phyloP scores from a whole-genome alignment of 1,140 invertebrate species.

The Bathynomus jamesi region DNA sequence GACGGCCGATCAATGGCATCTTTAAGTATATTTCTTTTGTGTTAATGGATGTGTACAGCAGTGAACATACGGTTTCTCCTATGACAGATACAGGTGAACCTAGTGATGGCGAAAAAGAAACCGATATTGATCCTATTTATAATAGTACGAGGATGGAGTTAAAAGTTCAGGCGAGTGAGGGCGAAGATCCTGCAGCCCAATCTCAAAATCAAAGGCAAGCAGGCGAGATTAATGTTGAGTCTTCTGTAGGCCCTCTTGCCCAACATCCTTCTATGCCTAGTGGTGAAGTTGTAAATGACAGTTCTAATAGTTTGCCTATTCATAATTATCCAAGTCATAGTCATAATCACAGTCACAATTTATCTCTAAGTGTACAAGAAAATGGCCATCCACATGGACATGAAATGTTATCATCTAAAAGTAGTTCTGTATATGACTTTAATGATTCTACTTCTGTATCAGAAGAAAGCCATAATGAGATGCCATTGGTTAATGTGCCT shows the following conservation, averaged over 20 bases:
- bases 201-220: slow-evolving; percentile 15
- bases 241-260: neutral
- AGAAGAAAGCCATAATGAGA: neutral
- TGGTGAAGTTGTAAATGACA: neutral
- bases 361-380: neutral
- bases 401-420: too few relatives aligned
- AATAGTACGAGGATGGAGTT: neutral
- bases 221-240: neutral
- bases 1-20: slow-evolving; percentile 36
- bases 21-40: slow-evolving; percentile 27
- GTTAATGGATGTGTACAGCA: slow-evolving; percentile 34
- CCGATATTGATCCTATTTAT: slow-evolving; percentile 21
- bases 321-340: neutral
- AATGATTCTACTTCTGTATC: slow-evolving; percentile 1
- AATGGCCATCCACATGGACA: neutral
- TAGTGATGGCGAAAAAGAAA: slow-evolving; percentile 15
- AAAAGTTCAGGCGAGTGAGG: neutral
- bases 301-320: neutral
- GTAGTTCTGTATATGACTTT: slow-evolving; percentile 34
- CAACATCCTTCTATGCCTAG: neutral
- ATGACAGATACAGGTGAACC: slow-evolving; percentile 19
- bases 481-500: neutral
- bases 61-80: slow-evolving; percentile 15
- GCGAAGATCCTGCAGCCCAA: neutral
- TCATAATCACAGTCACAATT: neutral